Conservation (phyloP, 1,140 invertebrate species). For the Drosophila novamexicana region DNA sequence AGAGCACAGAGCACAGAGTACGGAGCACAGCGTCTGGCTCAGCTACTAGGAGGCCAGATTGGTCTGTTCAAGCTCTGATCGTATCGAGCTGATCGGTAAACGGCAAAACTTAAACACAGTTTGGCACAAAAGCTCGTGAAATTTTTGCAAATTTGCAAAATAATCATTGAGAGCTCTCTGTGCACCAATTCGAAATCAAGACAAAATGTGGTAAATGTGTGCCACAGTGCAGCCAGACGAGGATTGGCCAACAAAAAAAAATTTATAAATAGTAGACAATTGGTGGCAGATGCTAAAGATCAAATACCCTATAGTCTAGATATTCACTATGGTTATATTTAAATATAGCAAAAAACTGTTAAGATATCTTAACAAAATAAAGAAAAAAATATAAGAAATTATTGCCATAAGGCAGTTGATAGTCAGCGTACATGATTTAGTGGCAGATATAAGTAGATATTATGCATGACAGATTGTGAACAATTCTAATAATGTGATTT, state of each 20-base stretch:
- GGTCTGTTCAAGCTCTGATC: slow-evolving; percentile 10
- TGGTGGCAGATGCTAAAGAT: slow-evolving; percentile 2
- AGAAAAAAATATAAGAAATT: no score
- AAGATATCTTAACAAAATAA: no score
- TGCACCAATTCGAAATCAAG: slow-evolving; percentile 69
- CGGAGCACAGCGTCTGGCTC: slow-evolving; percentile 1
- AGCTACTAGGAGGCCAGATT: slow-evolving; percentile 3
- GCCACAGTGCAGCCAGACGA: not conserved
- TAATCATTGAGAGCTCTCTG: slow-evolving; percentile 36
- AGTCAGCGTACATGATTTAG: no score
- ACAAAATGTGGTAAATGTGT: slow-evolving; percentile 49
- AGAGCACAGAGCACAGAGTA: slow-evolving; percentile 4
- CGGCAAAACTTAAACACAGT: slow-evolving; percentile 48
- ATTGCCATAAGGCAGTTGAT: no score
- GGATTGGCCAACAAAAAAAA: slow-evolving; percentile 5
- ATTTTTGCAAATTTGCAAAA: slow-evolving; percentile 56
- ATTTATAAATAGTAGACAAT: slow-evolving; percentile 26
- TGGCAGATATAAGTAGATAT: no score
- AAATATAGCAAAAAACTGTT: no score
- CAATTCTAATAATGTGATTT: no score
- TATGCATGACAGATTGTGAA: no score
- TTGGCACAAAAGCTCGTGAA: slow-evolving; percentile 37
- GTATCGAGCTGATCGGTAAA: slow-evolving; percentile 49
- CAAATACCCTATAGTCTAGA: slow-evolving; percentile 1
- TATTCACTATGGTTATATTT: not conserved